Percentiles rank a stretch among this genome's conserved stretches.
These are phyloP conservation scores for Penaeus monodon DNA, from an alignment of 2,888 invertebrate species.

Conservation along the genomic window DNA sequence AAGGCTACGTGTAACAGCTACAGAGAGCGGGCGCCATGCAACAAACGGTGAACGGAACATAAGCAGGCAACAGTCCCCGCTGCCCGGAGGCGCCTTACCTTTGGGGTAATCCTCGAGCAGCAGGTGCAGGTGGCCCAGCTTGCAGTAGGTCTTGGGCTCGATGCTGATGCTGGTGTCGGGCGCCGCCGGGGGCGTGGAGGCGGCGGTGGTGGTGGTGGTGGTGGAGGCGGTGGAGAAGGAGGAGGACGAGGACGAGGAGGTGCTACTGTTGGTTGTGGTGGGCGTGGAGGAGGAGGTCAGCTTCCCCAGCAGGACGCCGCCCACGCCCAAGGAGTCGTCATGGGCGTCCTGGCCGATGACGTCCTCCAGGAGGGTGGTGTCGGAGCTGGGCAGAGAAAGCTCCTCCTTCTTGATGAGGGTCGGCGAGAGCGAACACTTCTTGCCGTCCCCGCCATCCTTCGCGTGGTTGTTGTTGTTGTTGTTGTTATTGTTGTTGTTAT, in stretches of 20 bases:
- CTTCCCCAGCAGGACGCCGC: not conserved
- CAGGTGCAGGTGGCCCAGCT: constrained; percentile 94
- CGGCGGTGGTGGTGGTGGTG: constrained; percentile 6
- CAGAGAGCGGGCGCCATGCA: not conserved
- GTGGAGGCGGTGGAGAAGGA: constrained; percentile 9
- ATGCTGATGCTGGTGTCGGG: constrained; percentile 77
- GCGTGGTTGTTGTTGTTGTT: constrained; percentile 45
- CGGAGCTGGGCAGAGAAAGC: not conserved
- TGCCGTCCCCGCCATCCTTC: constrained; percentile 29
- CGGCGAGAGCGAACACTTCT: constrained; percentile 16
- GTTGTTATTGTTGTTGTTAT: constrained; percentile 35
- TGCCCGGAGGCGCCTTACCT: constrained; percentile 76
- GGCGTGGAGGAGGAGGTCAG: not conserved
- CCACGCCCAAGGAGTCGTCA: not conserved
- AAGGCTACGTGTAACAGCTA: not conserved
- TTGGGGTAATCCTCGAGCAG: constrained; percentile 92
- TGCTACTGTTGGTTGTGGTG: constrained; percentile 4
- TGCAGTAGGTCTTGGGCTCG: constrained; percentile 91
- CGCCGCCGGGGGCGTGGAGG: constrained; percentile 16
- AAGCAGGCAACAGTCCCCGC: too few species aligned
- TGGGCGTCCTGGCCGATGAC: not conserved
- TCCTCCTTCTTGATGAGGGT: constrained; percentile 21
- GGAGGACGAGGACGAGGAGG: not conserved
- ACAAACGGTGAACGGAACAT: not conserved
- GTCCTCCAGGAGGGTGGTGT: constrained; percentile 11